These are phyloP conservation scores for Acanthiza pusilla DNA, from an alignment of 2,797 vertebrate genomes.

Conservation along the genomic window DNA sequence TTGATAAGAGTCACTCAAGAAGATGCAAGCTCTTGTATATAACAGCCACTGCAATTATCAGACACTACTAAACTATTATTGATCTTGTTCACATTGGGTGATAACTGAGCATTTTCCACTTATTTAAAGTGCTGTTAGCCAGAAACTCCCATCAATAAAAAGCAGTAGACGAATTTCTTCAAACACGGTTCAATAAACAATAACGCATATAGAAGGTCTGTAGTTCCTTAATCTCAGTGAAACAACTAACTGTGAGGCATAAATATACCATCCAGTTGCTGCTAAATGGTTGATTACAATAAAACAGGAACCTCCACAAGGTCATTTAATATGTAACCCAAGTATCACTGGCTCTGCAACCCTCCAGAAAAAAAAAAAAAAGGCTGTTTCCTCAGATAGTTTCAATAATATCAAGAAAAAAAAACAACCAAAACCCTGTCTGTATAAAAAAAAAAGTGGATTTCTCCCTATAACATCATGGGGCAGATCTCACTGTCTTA, in stretches of 20 bases:
- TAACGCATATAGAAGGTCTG: constrained; percentile 66
- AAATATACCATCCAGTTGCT: constrained; percentile 35
- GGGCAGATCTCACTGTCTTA: constrained; percentile 41
- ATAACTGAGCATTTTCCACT: constrained; percentile 88
- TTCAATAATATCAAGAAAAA: background rate
- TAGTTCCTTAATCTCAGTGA: constrained; percentile 68
- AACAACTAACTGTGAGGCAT: constrained; percentile 55
- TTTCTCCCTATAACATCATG: background rate
- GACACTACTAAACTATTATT: constrained; percentile 93
- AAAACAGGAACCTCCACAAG: constrained; percentile 26
- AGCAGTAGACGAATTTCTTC: constrained; percentile 77
- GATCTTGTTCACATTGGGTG: constrained; percentile 85
- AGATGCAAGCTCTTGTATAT: constrained; percentile 80
- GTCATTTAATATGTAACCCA: constrained; percentile 63
- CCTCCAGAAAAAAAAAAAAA: background rate
- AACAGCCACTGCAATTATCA: constrained; percentile 96
- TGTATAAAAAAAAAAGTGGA: background rate
- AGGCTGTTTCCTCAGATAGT: background rate
- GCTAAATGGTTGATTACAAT: constrained; percentile 62
- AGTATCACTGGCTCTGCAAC: constrained; percentile 10
- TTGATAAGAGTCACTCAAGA: constrained; percentile 91
- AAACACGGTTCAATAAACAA: constrained; percentile 78
- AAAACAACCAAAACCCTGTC: background rate
- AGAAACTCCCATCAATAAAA: constrained; percentile 83
- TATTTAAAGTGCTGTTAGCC: constrained; percentile 90